A percentile compares a stretch with the other conserved stretches of the same genome.
phyloP scores from a whole-genome alignment of 2,888 invertebrate species.

The Taenaris catops region DNA sequence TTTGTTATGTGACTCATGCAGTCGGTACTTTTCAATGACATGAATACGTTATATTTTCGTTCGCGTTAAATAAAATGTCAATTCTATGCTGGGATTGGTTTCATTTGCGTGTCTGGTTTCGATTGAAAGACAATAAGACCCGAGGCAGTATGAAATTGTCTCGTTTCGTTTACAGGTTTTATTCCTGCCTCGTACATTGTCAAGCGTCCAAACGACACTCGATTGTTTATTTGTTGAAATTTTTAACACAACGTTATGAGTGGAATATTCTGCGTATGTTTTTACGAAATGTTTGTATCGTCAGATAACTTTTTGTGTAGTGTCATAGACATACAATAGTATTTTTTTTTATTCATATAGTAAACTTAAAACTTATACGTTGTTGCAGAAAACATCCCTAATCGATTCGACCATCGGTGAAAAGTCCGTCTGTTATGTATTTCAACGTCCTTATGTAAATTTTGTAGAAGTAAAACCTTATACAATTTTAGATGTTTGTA shows the following conservation, averaged over 20 bases:
- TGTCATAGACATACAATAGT: too few relatives aligned
- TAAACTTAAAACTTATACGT: conserved; percentile 5
- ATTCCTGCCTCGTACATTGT: too few relatives aligned
- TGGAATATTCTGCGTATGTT: too few relatives aligned
- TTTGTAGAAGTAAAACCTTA: conserved; percentile 7
- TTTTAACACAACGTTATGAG: too few relatives aligned
- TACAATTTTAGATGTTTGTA: too few relatives aligned
- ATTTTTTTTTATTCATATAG: too few relatives aligned
- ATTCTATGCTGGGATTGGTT: conserved; percentile 33
- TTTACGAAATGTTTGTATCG: too few relatives aligned
- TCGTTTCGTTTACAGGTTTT: too few relatives aligned
- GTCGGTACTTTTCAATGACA: conserved; percentile 47
- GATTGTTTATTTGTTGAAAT: not conserved
- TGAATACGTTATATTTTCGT: conserved; percentile 44
- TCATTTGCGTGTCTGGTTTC: conserved; percentile 30
- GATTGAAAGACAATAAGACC: conserved; percentile 47
- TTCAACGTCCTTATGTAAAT: conserved; percentile 1
- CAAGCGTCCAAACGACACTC: too few relatives aligned
- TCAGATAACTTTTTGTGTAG: not conserved
- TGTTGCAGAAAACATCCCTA: conserved; percentile 43
- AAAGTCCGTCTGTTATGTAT: not conserved
- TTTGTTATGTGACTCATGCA: conserved; percentile 62
- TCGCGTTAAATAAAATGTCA: conserved; percentile 38
- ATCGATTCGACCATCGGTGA: conserved; percentile 13
- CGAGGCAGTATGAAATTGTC: conserved; percentile 30